phyloP scores from a whole-genome alignment of 1,140 invertebrate genomes.

The Panagrolaimus sp. region DNA sequence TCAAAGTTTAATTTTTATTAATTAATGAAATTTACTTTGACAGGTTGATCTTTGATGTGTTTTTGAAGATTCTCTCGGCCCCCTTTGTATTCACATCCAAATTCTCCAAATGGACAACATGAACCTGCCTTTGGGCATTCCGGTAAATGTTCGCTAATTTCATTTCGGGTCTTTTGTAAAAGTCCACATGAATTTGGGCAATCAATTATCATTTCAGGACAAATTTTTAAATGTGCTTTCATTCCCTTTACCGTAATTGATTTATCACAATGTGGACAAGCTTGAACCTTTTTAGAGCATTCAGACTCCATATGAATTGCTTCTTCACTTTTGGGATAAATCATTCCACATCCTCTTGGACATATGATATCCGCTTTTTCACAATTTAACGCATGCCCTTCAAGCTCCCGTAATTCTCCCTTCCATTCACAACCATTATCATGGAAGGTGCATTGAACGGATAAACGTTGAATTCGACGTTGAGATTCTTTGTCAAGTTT shows the following conservation, averaged over 20 bases:
- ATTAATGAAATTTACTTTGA: too few relatives aligned
- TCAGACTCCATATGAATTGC: constrained; percentile 79
- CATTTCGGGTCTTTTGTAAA: constrained; percentile 58
- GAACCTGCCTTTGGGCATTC: constrained; percentile 75
- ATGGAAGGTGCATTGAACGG: constrained; percentile 28
- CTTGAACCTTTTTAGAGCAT: constrained; percentile 78
- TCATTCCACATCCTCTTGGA: constrained; percentile 79
- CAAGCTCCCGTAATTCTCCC: constrained; percentile 30
- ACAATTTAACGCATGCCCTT: constrained; percentile 83
- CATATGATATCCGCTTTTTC: constrained; percentile 83
- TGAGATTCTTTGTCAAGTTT: constrained; percentile 22
- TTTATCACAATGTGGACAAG: constrained; percentile 79
- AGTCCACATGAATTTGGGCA: constrained; percentile 77
- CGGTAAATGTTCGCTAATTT: constrained; percentile 68
- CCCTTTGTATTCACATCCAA: constrained; percentile 81
- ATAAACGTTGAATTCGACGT: constrained; percentile 23
- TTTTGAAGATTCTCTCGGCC: constrained; percentile 54
- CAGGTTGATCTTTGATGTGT: constrained; percentile 75
- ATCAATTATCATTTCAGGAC: constrained; percentile 74
- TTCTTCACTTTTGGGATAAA: constrained; percentile 80
- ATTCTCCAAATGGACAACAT: constrained; percentile 78
- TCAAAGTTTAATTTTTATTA: too few relatives aligned
- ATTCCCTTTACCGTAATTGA: constrained; percentile 83
- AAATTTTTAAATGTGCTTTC: constrained; percentile 62
- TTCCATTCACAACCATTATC: constrained; percentile 29